phyloP scores from a whole-genome alignment of 2,113 vertebrate genomes.

The Gopherus flavomarginatus region DNA sequence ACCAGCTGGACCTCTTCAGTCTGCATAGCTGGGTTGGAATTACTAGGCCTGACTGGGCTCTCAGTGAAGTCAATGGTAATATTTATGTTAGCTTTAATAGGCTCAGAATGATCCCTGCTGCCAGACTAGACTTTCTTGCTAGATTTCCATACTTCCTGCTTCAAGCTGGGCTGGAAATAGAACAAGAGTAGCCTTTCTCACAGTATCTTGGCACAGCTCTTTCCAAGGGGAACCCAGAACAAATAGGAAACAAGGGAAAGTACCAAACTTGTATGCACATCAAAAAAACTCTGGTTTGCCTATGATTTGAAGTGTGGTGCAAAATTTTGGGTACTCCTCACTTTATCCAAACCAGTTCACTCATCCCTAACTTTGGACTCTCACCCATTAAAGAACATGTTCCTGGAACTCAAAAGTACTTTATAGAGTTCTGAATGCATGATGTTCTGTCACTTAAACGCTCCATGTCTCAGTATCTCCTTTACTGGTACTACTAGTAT shows the following conservation, averaged over 20 bases:
- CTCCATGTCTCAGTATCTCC: background rate
- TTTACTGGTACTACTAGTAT: background rate
- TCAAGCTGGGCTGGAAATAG: conserved; percentile 43
- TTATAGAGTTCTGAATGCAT: background rate
- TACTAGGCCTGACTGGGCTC: conserved; percentile 39
- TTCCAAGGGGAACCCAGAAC: conserved; percentile 54
- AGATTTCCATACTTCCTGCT: conserved; percentile 71
- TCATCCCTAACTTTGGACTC: background rate
- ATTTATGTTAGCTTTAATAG: conserved; percentile 46
- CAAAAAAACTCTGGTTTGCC: background rate
- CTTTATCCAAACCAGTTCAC: background rate
- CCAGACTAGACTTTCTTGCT: conserved; percentile 52
- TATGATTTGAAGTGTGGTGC: background rate
- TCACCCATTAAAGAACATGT: background rate
- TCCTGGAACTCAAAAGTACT: background rate
- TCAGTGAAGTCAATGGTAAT: conserved; percentile 43
- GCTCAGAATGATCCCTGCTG: conserved; percentile 43
- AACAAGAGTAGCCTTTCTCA: conserved; percentile 70
- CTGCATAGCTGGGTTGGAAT: background rate
- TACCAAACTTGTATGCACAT: conserved; percentile 34
- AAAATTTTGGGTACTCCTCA: background rate
- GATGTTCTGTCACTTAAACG: background rate
- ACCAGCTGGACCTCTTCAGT: background rate
- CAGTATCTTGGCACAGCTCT: conserved; percentile 52
- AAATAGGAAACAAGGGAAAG: conserved; percentile 65